These are phyloP conservation scores for Oithona nana DNA, from an alignment of 2,888 invertebrate species.

Conservation along the genomic window DNA sequence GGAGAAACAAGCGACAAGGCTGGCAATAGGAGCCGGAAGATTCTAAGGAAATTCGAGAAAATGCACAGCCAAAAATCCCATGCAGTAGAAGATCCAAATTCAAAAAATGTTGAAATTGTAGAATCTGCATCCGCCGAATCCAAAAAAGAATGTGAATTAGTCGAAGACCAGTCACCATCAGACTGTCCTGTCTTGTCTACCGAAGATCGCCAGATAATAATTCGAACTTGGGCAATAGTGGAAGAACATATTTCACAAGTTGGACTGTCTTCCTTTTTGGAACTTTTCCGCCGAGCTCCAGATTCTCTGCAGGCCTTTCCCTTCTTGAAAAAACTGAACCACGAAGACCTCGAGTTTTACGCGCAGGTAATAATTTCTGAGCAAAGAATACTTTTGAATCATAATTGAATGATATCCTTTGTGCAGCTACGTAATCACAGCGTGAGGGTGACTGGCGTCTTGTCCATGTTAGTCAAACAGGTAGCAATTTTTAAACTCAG, in stretches of 20 bases:
- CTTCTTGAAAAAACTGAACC: background rate
- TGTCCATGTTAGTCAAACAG: background rate
- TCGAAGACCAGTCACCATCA: too few species aligned
- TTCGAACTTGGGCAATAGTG: background rate
- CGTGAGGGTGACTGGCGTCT: background rate
- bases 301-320: background rate
- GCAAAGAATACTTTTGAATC: too few species aligned
- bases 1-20: background rate
- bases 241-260: background rate
- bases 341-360: background rate
- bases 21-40: background rate
- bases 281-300: background rate
- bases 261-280: background rate
- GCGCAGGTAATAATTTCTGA: too few species aligned
- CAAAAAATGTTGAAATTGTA: background rate
- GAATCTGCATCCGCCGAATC: background rate
- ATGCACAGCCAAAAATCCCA: background rate
- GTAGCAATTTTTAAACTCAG: background rate
- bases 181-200: background rate
- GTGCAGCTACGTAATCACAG: background rate
- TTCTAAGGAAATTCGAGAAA: background rate
- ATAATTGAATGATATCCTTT: too few species aligned
- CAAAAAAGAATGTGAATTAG: background rate
- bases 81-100: background rate
- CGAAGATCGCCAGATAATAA: background rate